A percentile compares a stretch with the other conserved stretches of the same genome.
These are phyloP conservation scores for Caenorhabditis sp. DNA, from an alignment of 2,888 invertebrate genomes.

Conservation along the genomic window DNA sequence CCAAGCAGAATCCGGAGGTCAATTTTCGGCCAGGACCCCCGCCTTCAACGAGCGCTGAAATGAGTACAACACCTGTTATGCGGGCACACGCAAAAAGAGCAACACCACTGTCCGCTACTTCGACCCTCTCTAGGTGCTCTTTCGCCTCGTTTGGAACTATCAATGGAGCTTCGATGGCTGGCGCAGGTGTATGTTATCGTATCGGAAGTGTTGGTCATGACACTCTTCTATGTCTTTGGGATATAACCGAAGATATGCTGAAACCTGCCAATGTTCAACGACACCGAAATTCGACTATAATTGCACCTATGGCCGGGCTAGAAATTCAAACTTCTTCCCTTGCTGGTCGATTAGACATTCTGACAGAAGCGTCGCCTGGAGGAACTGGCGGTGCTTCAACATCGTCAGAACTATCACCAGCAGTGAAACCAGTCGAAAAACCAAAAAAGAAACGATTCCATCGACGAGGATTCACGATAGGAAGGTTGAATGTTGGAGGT, in stretches of 20 bases:
- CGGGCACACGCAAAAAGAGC: constrained; percentile 11
- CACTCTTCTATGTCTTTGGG: constrained; percentile 97
- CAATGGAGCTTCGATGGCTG: constrained; percentile 21
- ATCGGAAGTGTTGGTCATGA: constrained; percentile 81
- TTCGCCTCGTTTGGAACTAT: constrained; percentile 46
- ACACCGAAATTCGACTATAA: constrained; percentile 54
- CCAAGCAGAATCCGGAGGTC: not conserved
- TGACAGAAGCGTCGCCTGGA: constrained; percentile 72
- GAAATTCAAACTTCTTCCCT: constrained; percentile 32
- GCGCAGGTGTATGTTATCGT: constrained; percentile 54
- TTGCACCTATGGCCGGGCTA: constrained; percentile 40
- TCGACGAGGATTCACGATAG: constrained; percentile 31
- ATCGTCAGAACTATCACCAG: not conserved
- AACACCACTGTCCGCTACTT: constrained; percentile 22
- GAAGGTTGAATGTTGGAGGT: constrained; percentile 31
- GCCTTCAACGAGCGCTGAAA: constrained; percentile 17
- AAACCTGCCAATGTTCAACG: constrained; percentile 73
- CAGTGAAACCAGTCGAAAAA: constrained; percentile 54
- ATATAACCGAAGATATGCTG: constrained; percentile 90
- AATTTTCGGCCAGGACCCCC: constrained; percentile 6
- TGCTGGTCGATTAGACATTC: constrained; percentile 31
- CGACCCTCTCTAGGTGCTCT: constrained; percentile 42
- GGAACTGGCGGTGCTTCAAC: constrained; percentile 37
- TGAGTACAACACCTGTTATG: constrained; percentile 9
- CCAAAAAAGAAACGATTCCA: constrained; percentile 46